phyloP scores from a whole-genome alignment of 2,113 vertebrate species.

The Neolamprologus modestus region DNA sequence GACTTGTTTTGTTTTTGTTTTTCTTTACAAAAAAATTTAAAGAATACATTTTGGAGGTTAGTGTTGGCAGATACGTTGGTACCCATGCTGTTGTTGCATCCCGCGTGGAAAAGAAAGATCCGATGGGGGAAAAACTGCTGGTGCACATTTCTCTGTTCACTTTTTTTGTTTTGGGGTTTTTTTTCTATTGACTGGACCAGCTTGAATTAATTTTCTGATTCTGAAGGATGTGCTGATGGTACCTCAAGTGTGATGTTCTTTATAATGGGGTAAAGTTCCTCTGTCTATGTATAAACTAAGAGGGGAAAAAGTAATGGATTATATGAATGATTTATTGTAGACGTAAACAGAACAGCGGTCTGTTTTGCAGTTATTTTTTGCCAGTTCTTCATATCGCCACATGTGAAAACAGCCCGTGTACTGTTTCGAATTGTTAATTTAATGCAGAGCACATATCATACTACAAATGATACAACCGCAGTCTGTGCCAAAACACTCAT shows the following conservation, averaged over 20 bases:
- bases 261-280: neutral
- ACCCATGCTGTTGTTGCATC: neutral
- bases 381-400: neutral
- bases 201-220: neutral
- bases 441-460: neutral
- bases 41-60: neutral
- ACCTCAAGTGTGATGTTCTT: neutral
- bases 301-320: neutral
- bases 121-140: neutral
- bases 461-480: neutral
- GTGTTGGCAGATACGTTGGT: neutral
- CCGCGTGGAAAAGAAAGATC: neutral
- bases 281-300: neutral
- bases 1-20: neutral
- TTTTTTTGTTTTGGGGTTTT: neutral
- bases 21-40: neutral
- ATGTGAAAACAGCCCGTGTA: neutral
- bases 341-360: neutral
- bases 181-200: neutral
- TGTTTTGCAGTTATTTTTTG: neutral
- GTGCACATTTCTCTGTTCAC: neutral
- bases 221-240: neutral
- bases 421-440: neutral
- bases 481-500: slow-evolving; percentile 43
- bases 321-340: neutral